A percentile compares a stretch with the other conserved stretches of the same genome.
These are phyloP conservation scores for Mesochorus sp. DNA, from an alignment of 2,888 invertebrate species.

Conservation along the genomic window DNA sequence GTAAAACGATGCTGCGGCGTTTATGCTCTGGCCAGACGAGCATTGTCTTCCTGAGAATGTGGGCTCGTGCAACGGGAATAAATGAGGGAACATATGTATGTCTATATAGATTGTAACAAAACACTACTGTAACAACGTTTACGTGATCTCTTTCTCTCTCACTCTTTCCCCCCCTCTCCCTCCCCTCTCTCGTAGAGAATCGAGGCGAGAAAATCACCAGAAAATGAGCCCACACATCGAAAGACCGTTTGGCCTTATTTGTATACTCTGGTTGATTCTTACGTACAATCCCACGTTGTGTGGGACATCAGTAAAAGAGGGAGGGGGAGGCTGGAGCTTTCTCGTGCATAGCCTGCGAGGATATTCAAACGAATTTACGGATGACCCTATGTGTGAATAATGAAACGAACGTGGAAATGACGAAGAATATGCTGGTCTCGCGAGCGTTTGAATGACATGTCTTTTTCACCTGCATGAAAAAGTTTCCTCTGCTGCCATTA, in stretches of 20 bases:
- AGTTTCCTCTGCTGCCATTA: no score
- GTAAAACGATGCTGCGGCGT: constrained; percentile 39
- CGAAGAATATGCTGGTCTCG: no score
- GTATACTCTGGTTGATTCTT: no score
- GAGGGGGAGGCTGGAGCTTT: no score
- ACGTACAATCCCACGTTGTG: no score
- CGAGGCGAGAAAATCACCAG: constrained; percentile 5
- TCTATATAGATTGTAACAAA: constrained; percentile 22
- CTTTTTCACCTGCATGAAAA: no score
- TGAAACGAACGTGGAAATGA: no score
- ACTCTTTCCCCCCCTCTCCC: background rate
- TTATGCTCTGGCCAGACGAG: constrained; percentile 21
- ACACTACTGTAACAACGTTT: constrained; percentile 34
- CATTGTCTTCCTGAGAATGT: constrained; percentile 58
- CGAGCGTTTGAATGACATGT: no score
- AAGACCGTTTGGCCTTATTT: constrained; percentile 34
- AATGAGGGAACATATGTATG: constrained; percentile 25
- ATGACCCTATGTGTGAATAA: no score
- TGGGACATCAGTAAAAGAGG: no score
- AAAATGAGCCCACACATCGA: constrained; percentile 35
- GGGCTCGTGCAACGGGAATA: constrained; percentile 52
- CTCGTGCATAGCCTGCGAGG: no score
- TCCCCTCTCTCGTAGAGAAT: background rate
- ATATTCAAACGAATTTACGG: no score
- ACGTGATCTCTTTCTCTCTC: background rate